Base-by-base conservation (phyloP, 1,140 invertebrate species). In the Wasmannia auropunctata region DNA sequence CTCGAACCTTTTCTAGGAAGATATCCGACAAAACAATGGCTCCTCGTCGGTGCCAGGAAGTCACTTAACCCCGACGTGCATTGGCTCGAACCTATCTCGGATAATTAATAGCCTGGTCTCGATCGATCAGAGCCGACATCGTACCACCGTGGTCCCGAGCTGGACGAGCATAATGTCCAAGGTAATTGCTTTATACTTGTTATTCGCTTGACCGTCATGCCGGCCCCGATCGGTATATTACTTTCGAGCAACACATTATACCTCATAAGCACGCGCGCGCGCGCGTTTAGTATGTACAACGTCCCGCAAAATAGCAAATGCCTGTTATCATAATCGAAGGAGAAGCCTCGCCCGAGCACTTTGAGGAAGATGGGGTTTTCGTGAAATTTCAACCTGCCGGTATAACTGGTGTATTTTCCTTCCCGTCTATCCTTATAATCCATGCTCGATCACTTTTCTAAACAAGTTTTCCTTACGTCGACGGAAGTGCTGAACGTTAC, bases 31-130 rank as follows among this genome's bases (percentile, higher is more conserved):
- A 90, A 91, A 91, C 87, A 91, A 91, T 91, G 86, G 88, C 87
- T 81, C 75, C 88, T 89, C 72, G 54, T 88, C 49, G 81, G 69
- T 90, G 89, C 88, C 89, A 85, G 86, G 89, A 77, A 87, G 89
- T 87, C 90, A 90, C 89, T 91, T 91, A 91, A 83, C 75, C 81
- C 85, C 81, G 86, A 88, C 91, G 91, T 91, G 90, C 83, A 91
- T 91, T 75, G 87, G 86, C 76, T 84, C 72, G 69, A 90, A 86
- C 90, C 91, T 91, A 92, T 92, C 91, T 88, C 84, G 81, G 90
- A 91, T 92, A 92, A 92, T 92, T 92, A 92, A 92, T 92, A 92
- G 91, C 90, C 86, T 85, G 90, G 88, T 84, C 87, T 84, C 76
- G 81, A 90, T 92, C 89, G 87, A 91, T 91, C 89, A 85, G 86